Base-by-base conservation (phyloP, 2,888 invertebrate genomes). In the Xanthorhoe designata region DNA sequence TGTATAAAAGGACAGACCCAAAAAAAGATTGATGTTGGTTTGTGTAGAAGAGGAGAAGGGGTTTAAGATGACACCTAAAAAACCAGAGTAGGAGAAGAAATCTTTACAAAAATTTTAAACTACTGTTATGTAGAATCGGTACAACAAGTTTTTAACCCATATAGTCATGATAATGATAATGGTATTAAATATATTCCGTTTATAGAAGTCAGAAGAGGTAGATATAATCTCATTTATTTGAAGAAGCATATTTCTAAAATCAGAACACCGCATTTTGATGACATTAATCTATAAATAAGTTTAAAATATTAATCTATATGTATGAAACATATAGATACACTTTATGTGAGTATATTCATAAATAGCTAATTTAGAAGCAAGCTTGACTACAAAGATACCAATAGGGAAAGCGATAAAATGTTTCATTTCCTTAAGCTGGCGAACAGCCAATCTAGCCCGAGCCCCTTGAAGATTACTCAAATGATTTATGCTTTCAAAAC, bases 401-500 rank as follows among this genome's bases (percentile, higher is more conserved):
- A 58, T 57, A 58, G 35, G 32, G 53, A 59, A 59, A 15, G 15
- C 38, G 35, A 61, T 52, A 55, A 45, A 45, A 65, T 4, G 49
- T 19, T 52, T 58, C 53, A 54, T 61, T 47, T 57, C 6, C 18
- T 47, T 19, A 56, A 61, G 45, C 51, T 65, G 65, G 61, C 65
- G 47, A 47, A 29, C 35, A 47, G 56, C 56, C 59, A 64, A 64
- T 38, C 24, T 19, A 17, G 35, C n/a, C 42, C 24, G 17, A 19
- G 35, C 13, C 35, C 32, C 17, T 18, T 18, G 50, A 51, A 17
- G 13, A 53, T 53, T 53, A 61, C 13, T 61, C 53, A 53, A 7
- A 52, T 17, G 17, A 45, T 32, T 57, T 32, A 9, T 50, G 38
- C 35, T 55, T 54, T 15, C 18, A 19, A 51, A 29, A 38, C 8